A percentile compares a stretch with the other conserved stretches of the same genome.
These are phyloP conservation scores for Picathartes gymnocephalus DNA, from an alignment of 2,113 vertebrate species.

Conservation along the genomic window DNA sequence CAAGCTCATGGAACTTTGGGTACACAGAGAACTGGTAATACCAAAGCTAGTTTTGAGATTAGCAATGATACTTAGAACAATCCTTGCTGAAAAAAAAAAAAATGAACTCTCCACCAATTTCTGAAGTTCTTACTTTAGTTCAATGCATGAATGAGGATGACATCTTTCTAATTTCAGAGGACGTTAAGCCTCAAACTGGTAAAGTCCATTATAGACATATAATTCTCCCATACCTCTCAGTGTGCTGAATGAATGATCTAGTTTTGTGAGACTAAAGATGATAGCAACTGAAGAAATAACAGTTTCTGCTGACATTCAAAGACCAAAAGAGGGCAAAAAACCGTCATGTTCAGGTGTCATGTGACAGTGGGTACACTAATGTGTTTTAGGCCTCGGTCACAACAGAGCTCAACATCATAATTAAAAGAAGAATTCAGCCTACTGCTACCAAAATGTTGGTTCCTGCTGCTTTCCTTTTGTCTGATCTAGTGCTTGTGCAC, in stretches of 20 bases:
- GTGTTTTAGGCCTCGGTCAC: background rate
- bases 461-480: constrained; percentile 3
- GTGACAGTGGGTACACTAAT: background rate
- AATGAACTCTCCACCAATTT: background rate
- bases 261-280: background rate
- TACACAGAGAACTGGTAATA: background rate
- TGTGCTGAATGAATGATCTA: background rate
- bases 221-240: background rate
- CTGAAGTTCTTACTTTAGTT: background rate
- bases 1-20: background rate
- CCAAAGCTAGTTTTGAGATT: constrained; percentile 4
- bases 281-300: background rate
- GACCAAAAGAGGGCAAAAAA: background rate
- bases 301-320: background rate
- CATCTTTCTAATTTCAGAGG: background rate
- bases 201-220: background rate
- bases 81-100: background rate
- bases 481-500: background rate
- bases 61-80: background rate
- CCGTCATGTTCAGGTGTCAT: background rate
- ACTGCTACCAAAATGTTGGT: background rate
- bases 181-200: background rate
- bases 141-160: background rate
- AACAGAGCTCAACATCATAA: background rate
- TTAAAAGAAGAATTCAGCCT: background rate